These are phyloP conservation scores for Heteromormyrus szaboi DNA, from an alignment of 2,797 vertebrate species.

Conservation along the genomic window DNA sequence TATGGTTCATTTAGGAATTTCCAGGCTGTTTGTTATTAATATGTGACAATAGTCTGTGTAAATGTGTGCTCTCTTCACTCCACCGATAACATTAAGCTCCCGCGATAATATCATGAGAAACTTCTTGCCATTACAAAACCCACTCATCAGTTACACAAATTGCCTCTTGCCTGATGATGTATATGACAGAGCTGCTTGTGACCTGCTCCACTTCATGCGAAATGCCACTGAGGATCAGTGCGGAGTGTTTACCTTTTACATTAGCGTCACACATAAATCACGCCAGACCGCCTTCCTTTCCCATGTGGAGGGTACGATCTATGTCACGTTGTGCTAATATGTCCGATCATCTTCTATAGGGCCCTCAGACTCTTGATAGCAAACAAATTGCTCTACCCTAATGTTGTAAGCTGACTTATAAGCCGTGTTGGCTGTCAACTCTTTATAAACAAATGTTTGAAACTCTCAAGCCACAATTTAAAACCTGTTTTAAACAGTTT, in stretches of 20 bases:
- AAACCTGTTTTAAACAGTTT: not conserved
- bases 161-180: constrained; percentile 52
- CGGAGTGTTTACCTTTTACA: constrained; percentile 45
- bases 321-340: not conserved
- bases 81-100: constrained; percentile 14
- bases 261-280: constrained; percentile 42
- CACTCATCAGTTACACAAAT: constrained; percentile 54
- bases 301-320: not conserved
- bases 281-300: constrained; percentile 26
- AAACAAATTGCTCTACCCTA: not conserved
- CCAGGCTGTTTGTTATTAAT: not conserved
- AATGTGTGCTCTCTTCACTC: constrained; percentile 26
- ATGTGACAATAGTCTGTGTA: constrained; percentile 16
- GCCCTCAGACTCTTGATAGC: not conserved
- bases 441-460: not conserved
- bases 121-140: constrained; percentile 35
- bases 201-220: constrained; percentile 34
- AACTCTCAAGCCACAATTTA: not conserved
- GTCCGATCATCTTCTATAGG: not conserved
- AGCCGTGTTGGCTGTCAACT: not conserved
- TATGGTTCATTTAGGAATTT: not conserved
- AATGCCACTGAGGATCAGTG: constrained; percentile 38
- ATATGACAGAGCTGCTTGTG: constrained; percentile 51
- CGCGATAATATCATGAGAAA: constrained; percentile 13
- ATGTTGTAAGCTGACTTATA: not conserved